Evolutionary conservation across 2,888 invertebrate species (phyloP), one percentile per base, ranked within the genome.

Genomic region (Rhagophthalmus giganteus): DNA sequence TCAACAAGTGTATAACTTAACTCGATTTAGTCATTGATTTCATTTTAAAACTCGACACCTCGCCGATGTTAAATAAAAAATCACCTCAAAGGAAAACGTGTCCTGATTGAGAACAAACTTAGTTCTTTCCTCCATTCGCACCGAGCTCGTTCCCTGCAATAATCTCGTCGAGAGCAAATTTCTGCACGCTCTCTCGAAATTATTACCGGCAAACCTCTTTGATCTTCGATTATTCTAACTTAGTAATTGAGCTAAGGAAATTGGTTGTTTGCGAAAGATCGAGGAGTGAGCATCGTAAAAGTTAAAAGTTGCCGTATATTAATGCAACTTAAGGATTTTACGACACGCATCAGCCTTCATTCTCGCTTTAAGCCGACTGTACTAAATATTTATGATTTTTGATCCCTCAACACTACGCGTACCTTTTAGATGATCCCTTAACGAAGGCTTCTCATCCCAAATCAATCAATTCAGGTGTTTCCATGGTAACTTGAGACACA

Each of bases 51-150:
- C 58, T 61, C 60, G 65, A 65, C 67, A 67, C 64, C 66, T 65
- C 61, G 47, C 58, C 58, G 63, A 63, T 59, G 63, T 58, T 66
- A 64, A 64, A 65, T 64, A 67, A 66, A 63, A 65, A 66, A 66
- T 63, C 63, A 57, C 63, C 63, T 66, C 66, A 62, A 65, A 65
- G 64, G 62, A 59, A 56, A 59, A 66, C 68, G 66, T 67, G 68
- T 57, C 52, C 55, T 60, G 65, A 68, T 66, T 64, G 62, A 44
- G 48, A 48, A 53, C 25, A 41, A 41, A 37, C 41, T 38, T 47
- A 26, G 35, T 33, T n/a, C 44, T 7, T 26, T n/a, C 41, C 45
- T 12, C 38, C 27, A 51, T 51, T 40, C 12, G 10, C 31, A 25
- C 26, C 10, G 12, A 52, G 41, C 46, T 41, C 24, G 34, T 28